Conservation (phyloP, 2,888 invertebrate species). For the Mystacides longicornis region DNA sequence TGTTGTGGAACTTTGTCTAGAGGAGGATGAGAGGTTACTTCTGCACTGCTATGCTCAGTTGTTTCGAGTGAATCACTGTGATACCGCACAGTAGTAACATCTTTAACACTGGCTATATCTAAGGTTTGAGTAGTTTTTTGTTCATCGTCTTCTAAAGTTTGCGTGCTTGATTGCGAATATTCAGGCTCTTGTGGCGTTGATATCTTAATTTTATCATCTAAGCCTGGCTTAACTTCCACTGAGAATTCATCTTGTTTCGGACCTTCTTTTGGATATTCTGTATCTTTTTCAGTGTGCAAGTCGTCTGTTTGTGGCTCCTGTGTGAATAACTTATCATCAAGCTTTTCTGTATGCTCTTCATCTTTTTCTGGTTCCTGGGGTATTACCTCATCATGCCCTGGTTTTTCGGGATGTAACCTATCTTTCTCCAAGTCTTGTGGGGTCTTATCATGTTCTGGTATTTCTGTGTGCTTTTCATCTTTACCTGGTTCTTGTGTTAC, state of each 20-base stretch:
- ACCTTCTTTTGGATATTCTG: not conserved
- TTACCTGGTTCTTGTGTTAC: not conserved
- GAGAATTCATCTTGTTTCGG: not conserved
- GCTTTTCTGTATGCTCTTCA: not conserved
- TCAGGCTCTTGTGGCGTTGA: not conserved
- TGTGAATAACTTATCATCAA: not conserved
- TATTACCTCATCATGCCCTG: not conserved
- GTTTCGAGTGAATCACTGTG: not conserved
- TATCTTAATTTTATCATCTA: not conserved
- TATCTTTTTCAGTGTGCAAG: not conserved
- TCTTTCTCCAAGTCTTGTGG: too few species aligned
- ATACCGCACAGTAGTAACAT: not conserved
- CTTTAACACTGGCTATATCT: too few species aligned
- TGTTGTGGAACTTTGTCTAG: constrained; percentile 14
- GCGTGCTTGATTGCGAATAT: not conserved
- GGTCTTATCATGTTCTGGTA: not conserved
- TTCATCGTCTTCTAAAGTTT: not conserved
- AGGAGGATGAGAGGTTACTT: not conserved
- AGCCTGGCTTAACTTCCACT: not conserved
- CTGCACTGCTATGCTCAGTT: not conserved
- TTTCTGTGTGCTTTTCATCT: not conserved
- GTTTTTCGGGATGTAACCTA: not conserved
- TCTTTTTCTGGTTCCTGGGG: not conserved
- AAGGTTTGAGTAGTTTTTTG: not conserved
- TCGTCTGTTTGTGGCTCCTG: not conserved